Evolutionary conservation across 2,113 vertebrate species (phyloP), one percentile per base, ranked within the genome.

Genomic region (Colossoma macropomum): DNA sequence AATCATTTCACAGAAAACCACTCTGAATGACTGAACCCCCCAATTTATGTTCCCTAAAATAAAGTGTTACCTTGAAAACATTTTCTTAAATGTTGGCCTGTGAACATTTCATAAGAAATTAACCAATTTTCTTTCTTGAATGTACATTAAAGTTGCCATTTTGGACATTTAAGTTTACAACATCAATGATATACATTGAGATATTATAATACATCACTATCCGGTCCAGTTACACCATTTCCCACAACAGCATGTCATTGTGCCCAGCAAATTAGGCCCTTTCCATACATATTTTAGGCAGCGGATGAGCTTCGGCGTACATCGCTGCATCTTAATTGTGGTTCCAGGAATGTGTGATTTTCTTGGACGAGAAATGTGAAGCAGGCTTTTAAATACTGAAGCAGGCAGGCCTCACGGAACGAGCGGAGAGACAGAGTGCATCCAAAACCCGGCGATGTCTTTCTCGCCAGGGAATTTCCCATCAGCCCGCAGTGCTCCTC

Each of bases 381-480:
- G 65, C 69, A 62, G 81, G 89, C 78, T 87, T 88, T 91, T 85
- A 91, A 88, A 90, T 75, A 80, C 81, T 81, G 21, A 54, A 91
- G 87, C 79, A 86, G 87, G 75, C 84, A 75, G 87, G 86, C 71
- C 81, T 84, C 71, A 65, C 16, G 21, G 54, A 56, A 23, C 0
- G 54, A 23, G 54, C 17, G 1, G 54, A 56, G 54, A 1, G 52
- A 60, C 77, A 83, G 74, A 84, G 73, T 75, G 80, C 79, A 85
- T 89, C 85, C 82, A 77, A 87, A 25, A 79, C 84, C 81, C 72
- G 78, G 38, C 84, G 84, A 88, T 88, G 88, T 88, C 80, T 86
- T 89, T 88, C 83, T 80, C 88, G 87, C 74, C 21, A 84, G 84
- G 85, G 86, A 88, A 54, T 52, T 79, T 84, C 82, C 45, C 52